Evolutionary conservation across 1,140 invertebrate species (phyloP), one percentile per base, ranked within the genome.

Genomic region (Muscidifurax raptorellus): DNA sequence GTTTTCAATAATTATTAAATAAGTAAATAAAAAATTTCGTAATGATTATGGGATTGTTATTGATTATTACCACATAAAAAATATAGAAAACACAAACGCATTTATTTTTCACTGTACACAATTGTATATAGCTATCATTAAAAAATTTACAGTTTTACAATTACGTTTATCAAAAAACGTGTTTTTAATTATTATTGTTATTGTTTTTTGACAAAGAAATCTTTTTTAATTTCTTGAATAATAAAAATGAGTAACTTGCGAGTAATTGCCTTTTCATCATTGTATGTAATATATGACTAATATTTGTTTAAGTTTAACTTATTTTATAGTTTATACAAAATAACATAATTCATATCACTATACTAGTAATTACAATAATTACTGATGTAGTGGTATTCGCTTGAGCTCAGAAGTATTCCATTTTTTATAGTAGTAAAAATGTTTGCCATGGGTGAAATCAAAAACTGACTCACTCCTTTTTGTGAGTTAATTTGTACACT

Each of bases 1-100:
- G 64, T 79, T 85, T 77, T 64, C 71, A 85, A 40, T 78, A 27
- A 82, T 30, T 82, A 82, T 90, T 89, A 86, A 90, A 91, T 87
- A 82, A 90, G 90, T 89, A 78, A 78, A 86, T 84, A 87, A 87
- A 86, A 84, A 40, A 80, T 79, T 86, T 86, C 40, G 28, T 69
- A 80, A 83, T 81, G 66, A 36, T 32, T 69, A 71, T 6, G 76
- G 40, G 15, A 12, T 67, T 76, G 18, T 80, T 82, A 67, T 77
- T 82, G 44, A 59, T 85, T 10, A 28, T 71, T 36, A n/a, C 5
- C 27, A 36, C n/a, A 47, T 66, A 18, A 82, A 7, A 36, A 74
- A 64, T 81, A 81, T 15, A 75, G 30, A 77, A 81, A 77, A 77
- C 25, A 81, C 66, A 75, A 76, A 85, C 66, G 47, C 36, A 69